These are phyloP conservation scores for Anthoptus insignis DNA, from an alignment of 2,888 invertebrate species.

Conservation along the genomic window DNA sequence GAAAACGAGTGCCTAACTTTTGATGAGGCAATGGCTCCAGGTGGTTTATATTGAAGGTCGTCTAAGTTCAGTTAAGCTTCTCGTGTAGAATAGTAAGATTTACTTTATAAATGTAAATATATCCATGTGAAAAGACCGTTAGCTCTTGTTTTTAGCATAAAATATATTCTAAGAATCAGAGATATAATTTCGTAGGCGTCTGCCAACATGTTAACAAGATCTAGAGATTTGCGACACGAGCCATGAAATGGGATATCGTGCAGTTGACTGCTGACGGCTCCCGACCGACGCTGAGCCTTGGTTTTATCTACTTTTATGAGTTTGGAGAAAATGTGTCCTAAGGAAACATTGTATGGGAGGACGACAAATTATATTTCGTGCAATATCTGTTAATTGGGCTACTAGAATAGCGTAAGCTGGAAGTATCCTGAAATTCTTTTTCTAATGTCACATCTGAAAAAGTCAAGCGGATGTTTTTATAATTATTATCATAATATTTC, in stretches of 20 bases:
- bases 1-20: too few relatives aligned
- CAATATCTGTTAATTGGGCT: neutral
- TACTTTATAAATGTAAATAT: too few relatives aligned
- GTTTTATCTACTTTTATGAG: constrained; percentile 6
- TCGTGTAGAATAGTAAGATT: too few relatives aligned
- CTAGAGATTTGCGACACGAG: constrained; percentile 7
- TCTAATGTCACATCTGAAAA: too few relatives aligned
- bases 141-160: neutral
- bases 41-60: too few relatives aligned
- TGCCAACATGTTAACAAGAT: constrained; percentile 10
- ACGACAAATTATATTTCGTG: neutral
- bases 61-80: too few relatives aligned
- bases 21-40: too few relatives aligned
- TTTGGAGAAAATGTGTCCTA: neutral
- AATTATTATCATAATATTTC: too few relatives aligned
- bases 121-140: too few relatives aligned
- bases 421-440: too few relatives aligned
- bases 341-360: neutral
- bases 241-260: constrained; percentile 12
- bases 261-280: constrained; percentile 20
- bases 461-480: too few relatives aligned
- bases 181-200: constrained; percentile 3
- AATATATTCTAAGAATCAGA: neutral
- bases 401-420: too few relatives aligned
- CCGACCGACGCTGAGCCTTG: neutral